Base-by-base conservation (phyloP, 2,888 invertebrate species). In the Limnephilus lunatus region DNA sequence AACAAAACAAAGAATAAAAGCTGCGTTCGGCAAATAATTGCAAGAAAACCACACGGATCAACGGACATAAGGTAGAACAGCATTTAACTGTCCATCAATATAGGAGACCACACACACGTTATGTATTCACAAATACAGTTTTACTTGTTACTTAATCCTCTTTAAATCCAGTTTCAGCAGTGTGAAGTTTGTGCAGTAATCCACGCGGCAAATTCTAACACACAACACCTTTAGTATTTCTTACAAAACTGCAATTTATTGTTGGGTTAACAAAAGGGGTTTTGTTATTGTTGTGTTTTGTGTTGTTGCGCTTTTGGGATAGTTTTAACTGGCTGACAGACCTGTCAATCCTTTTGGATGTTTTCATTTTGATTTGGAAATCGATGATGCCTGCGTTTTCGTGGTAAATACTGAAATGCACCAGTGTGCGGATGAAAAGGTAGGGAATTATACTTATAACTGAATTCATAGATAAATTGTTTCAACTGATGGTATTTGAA, bases 241-340 rank as follows among this genome's bases (percentile, higher is more conserved):
- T 88, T 30, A 88, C 88, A 88, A 88, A 68, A 88, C 88, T 68
- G 88, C 88, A 68, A 68, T 31, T 31, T 88, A 68, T 88, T 88
- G 88, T 88, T 88, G 19, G 68, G 31, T 68, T 31, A 25, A 53
- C 53, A 53, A 88, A 68, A 19, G 88, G n/a, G 19, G 12, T 53
- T 88, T 80, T 88, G 30, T 88, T 82, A 82, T 19, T 15, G 31
- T 15, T 44, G 19, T 39, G 44, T 48, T n/a, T n/a, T 86, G 86
- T 30, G 48, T 48, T 86, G 86, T 68, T 88, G 32, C 19, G 48
- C 68, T 88, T 68, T 88, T 68, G 48, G 88, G 15, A 30, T 68
- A n/a, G 53, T 32, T 35, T 32, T 35, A 32, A 68, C 88, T 88
- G 53, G n/a, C 87, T 32, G 87, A 87, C 68, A 87, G 30, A 35